phyloP scores from a whole-genome alignment of 2,113 vertebrate species.

The Grallaria varia region DNA sequence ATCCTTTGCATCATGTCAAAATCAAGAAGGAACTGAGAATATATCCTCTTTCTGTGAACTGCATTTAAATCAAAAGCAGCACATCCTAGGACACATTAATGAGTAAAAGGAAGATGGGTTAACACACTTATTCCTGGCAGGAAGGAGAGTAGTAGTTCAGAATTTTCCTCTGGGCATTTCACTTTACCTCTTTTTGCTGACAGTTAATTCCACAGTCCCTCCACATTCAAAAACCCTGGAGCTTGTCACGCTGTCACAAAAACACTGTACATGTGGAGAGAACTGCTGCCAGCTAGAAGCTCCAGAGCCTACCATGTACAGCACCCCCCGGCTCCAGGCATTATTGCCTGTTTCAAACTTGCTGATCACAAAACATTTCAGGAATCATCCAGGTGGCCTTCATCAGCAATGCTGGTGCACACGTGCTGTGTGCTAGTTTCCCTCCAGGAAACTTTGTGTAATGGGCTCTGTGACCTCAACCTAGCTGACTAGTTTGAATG shows the following conservation, averaged over 20 bases:
- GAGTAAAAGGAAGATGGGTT: not conserved
- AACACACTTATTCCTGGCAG: not conserved
- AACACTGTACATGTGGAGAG: not conserved
- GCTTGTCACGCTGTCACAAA: not conserved
- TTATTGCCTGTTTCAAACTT: rapidly evolving
- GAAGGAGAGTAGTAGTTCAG: not conserved
- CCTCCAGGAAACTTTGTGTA: not conserved
- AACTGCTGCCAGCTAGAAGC: not conserved
- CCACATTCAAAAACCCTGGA: not conserved
- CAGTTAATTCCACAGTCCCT: not conserved
- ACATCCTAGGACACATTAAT: rapidly evolving
- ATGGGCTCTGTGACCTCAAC: not conserved
- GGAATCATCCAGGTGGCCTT: not conserved
- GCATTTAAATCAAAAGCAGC: not conserved
- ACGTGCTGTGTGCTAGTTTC: not conserved
- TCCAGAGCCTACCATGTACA: not conserved
- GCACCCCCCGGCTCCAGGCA: not conserved
- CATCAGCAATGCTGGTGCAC: not conserved
- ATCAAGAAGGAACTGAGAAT: not conserved
- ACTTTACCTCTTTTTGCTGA: not conserved
- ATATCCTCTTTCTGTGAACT: not conserved
- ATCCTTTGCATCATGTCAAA: not conserved
- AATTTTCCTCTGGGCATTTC: not conserved
- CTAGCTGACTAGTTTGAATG: not conserved
- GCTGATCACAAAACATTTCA: not conserved